Percentiles rank a stretch among this genome's conserved stretches.
phyloP scores from a whole-genome alignment of 2,113 vertebrate genomes.

The Gallinago paraguaiae region DNA sequence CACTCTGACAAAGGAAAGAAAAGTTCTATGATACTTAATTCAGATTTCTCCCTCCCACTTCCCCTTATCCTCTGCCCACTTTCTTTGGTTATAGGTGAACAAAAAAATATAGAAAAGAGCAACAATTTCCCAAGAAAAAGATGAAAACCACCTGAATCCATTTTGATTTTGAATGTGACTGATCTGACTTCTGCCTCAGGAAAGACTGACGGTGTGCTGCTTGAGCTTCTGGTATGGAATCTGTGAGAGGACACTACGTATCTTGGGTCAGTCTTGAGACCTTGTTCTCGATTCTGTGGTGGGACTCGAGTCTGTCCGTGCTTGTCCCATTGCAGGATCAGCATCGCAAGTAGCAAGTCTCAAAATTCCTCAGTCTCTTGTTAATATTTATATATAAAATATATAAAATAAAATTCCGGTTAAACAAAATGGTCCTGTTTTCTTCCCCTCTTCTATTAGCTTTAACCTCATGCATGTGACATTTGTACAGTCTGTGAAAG shows the following conservation, averaged over 20 bases:
- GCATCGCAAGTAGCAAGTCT: constrained; percentile 47
- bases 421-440: neutral
- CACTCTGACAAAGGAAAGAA: neutral
- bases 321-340: neutral
- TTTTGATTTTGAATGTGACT: constrained; percentile 62
- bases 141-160: constrained; percentile 30
- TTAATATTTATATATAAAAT: constrained; percentile 67
- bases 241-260: constrained; percentile 13
- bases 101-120: constrained; percentile 40
- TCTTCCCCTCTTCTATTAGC: neutral
- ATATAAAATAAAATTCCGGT: constrained; percentile 72
- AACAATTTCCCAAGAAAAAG: constrained; percentile 48
- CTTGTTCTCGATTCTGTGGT: neutral
- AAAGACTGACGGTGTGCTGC: constrained; percentile 22
- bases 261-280: constrained; percentile 43
- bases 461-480: neutral
- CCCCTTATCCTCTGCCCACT: neutral
- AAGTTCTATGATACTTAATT: neutral
- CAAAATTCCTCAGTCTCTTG: constrained; percentile 52
- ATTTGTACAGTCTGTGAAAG: neutral
- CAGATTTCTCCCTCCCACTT: neutral
- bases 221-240: constrained; percentile 14
- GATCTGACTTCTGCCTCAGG: constrained; percentile 65
- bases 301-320: neutral
- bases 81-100: constrained; percentile 68